Evolutionary conservation across 2,113 vertebrate genomes (phyloP).

Genomic region (Anoplopoma fimbria): DNA sequence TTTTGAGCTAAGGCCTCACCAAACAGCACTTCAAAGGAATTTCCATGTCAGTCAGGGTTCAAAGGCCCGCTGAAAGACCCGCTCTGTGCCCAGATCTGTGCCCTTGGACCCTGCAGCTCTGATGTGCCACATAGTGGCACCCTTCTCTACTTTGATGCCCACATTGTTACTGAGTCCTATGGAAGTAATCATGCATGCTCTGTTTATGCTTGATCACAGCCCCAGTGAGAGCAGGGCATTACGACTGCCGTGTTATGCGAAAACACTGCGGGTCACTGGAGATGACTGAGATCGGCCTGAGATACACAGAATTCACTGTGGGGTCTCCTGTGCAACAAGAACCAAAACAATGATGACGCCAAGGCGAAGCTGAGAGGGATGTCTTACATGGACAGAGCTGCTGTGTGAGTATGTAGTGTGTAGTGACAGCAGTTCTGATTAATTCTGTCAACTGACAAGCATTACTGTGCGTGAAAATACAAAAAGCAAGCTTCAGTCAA

Average conservation of each 20-base stretch:
- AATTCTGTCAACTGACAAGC: background rate
- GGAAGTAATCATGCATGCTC: constrained; percentile 72
- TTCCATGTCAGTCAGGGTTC: constrained; percentile 58
- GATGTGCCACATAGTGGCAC: constrained; percentile 64
- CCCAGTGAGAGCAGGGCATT: constrained; percentile 42
- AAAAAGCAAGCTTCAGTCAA: constrained; percentile 10
- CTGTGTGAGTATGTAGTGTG: constrained; percentile 19
- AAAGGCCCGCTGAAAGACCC: constrained; percentile 64
- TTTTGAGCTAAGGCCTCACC: constrained; percentile 40
- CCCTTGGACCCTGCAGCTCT: constrained; percentile 56
- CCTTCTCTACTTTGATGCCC: constrained; percentile 64
- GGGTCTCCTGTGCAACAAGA: constrained; percentile 53
- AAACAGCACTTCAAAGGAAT: constrained; percentile 62
- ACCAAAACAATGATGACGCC: constrained; percentile 56
- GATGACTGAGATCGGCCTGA: constrained; percentile 55
- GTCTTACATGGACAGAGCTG: constrained; percentile 25
- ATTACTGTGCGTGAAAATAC: background rate
- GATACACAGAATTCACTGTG: constrained; percentile 52
- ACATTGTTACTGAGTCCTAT: constrained; percentile 67
- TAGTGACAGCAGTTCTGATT: constrained; percentile 2
- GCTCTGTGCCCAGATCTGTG: constrained; percentile 58
- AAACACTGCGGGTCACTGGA: constrained; percentile 59
- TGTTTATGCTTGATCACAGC: constrained; percentile 70
- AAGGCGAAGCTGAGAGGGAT: constrained; percentile 31
- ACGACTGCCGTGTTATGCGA: constrained; percentile 46